A percentile compares a stretch with the other conserved stretches of the same genome.
Evolutionary conservation across 1,140 invertebrate genomes (phyloP).

Genomic region (Atopsyche davidsoni): DNA sequence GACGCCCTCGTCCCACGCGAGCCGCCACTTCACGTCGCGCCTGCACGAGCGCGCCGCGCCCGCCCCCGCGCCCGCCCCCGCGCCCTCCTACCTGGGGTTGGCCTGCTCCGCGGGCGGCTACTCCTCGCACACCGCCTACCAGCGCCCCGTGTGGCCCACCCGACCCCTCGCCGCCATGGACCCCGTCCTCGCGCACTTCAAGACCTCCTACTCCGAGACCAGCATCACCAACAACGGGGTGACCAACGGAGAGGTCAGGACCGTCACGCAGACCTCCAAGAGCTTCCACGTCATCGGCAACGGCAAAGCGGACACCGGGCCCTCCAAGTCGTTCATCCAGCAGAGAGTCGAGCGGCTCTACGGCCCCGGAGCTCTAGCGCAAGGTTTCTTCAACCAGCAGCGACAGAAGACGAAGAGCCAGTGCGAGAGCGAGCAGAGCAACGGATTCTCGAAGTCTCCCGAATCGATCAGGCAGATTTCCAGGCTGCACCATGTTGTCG

Average conservation of each 20-base stretch:
- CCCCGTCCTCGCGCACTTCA: slow-evolving; percentile 34
- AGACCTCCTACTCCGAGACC: slow-evolving; percentile 46
- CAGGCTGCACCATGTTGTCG: slow-evolving; percentile 7
- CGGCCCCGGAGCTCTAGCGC: slow-evolving; percentile 74
- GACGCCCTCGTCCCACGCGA: slow-evolving; percentile 53
- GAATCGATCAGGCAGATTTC: slow-evolving; percentile 10
- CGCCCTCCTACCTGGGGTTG: slow-evolving; percentile 63
- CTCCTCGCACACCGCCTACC: slow-evolving; percentile 75
- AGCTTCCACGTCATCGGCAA: slow-evolving; percentile 23
- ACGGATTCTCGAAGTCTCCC: slow-evolving; percentile 6
- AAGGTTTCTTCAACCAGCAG: slow-evolving; percentile 71
- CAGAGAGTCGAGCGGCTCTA: slow-evolving; percentile 81
- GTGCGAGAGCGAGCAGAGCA: slow-evolving; percentile 38
- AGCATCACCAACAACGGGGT: slow-evolving; percentile 42
- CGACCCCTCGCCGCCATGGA: slow-evolving; percentile 36
- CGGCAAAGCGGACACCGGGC: slow-evolving; percentile 37
- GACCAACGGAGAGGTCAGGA: slow-evolving; percentile 39
- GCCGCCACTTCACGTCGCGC: slow-evolving; percentile 51
- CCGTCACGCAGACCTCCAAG: slow-evolving; percentile 17
- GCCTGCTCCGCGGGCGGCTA: slow-evolving; percentile 88
- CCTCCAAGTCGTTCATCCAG: slow-evolving; percentile 77
- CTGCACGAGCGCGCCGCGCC: slow-evolving; percentile 47
- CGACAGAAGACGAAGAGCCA: slow-evolving; percentile 41
- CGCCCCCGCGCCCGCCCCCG: slow-evolving; percentile 32
- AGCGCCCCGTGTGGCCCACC: slow-evolving; percentile 61